These are phyloP conservation scores for Diadegma fenestrale DNA, from an alignment of 2,888 invertebrate genomes.

Conservation along the genomic window DNA sequence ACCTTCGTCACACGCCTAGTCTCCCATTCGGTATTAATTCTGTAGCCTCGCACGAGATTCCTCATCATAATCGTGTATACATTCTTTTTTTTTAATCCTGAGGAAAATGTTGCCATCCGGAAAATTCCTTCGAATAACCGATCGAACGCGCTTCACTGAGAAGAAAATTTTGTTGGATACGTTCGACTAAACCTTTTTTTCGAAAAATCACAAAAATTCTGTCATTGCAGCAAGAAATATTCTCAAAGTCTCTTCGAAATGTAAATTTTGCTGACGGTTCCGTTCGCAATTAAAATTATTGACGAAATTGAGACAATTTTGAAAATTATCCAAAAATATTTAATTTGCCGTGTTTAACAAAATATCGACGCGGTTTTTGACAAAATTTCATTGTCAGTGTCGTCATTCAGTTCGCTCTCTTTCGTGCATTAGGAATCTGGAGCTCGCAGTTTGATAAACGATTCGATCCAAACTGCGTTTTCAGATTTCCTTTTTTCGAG, in stretches of 20 bases:
- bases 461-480: neutral
- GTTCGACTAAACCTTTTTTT: no score
- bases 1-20: neutral
- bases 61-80: neutral
- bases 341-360: no score
- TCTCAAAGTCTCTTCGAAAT: no score
- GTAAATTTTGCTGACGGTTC: no score
- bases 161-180: no score
- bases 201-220: no score
- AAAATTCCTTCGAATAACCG: neutral
- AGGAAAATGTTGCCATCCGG: neutral
- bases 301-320: no score
- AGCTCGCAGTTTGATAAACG: neutral
- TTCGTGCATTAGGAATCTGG: neutral
- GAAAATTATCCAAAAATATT: no score
- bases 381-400: no score
- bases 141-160: neutral
- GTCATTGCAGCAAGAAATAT: no score
- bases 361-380: no score
- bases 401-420: neutral
- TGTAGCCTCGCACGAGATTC: constrained; percentile 26
- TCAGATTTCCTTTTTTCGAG: neutral
- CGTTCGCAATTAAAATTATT: no score
- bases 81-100: constrained; percentile 11
- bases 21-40: constrained; percentile 7